phyloP scores from a whole-genome alignment of 2,888 invertebrate species.

The Hermaeophaga mercurialis region DNA sequence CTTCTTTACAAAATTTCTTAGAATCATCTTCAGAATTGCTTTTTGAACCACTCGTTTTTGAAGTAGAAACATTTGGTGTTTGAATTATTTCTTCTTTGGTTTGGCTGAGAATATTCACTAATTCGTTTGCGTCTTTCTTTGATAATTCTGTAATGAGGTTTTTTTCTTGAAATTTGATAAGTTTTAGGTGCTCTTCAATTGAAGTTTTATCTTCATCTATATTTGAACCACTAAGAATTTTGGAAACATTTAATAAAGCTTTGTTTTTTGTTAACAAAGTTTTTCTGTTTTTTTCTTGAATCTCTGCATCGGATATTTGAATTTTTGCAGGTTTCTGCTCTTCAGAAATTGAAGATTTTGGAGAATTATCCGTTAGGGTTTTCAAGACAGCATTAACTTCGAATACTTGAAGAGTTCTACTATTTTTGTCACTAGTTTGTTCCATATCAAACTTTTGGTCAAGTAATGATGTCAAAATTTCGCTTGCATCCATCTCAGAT shows the following conservation, averaged over 20 bases:
- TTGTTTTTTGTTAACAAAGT: conserved; percentile 46
- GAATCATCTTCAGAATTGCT: background rate
- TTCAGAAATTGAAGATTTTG: background rate
- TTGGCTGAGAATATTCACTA: conserved; percentile 11
- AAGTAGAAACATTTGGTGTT: background rate
- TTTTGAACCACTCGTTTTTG: background rate
- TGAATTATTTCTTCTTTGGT: background rate
- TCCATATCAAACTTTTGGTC: conserved; percentile 26
- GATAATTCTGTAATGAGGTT: conserved; percentile 17
- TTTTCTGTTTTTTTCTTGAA: conserved; percentile 23
- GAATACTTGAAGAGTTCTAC: conserved; percentile 10
- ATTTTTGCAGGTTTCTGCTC: conserved; percentile 47
- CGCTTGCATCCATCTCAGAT: conserved; percentile 22
- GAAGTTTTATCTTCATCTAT: conserved; percentile 33
- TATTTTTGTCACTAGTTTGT: conserved; percentile 11
- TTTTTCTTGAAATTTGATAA: conserved; percentile 33
- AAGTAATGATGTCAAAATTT: conserved; percentile 26
- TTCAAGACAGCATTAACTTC: conserved; percentile 19
- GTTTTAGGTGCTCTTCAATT: conserved; percentile 39
- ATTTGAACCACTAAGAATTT: conserved; percentile 29
- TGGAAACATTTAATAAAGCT: conserved; percentile 48
- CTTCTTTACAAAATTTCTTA: background rate
- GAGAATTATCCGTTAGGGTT: conserved; percentile 10
- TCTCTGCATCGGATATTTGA: conserved; percentile 16
- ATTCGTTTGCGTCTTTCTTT: conserved; percentile 13